Conservation (phyloP, 2,888 invertebrate species). For the Drosophila nigricruria region DNA sequence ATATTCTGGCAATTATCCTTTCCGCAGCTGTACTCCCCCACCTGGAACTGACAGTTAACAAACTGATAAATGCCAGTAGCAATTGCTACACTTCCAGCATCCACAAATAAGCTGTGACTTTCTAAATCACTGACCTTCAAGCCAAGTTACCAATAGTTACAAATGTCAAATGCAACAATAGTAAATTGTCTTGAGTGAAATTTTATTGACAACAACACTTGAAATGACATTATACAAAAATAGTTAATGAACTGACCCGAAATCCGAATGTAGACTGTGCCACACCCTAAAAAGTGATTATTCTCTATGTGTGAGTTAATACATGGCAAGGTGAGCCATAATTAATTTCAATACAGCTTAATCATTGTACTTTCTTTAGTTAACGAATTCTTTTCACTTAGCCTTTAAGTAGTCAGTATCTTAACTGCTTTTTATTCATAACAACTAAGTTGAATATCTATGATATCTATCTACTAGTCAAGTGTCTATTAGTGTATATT, state of each 20-base stretch:
- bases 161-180: background rate
- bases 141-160: conserved; percentile 1
- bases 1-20: background rate
- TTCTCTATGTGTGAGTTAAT: background rate
- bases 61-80: conserved; percentile 54
- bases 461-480: background rate
- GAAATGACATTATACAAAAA: background rate
- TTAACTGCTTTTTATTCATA: too few relatives aligned
- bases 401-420: background rate
- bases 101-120: conserved; percentile 33
- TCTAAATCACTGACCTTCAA: conserved; percentile 10
- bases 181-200: conserved; percentile 13
- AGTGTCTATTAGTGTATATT: background rate
- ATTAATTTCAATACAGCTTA: background rate
- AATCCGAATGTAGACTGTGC: background rate
- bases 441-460: too few relatives aligned
- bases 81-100: conserved; percentile 22
- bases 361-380: background rate
- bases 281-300: background rate
- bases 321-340: background rate
- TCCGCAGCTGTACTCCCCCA: background rate
- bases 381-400: background rate
- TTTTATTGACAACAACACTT: conserved; percentile 24
- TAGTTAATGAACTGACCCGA: background rate
- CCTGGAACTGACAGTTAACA: conserved; percentile 43